Conservation (phyloP, 2,888 invertebrate genomes). For the Syritta pipiens region DNA sequence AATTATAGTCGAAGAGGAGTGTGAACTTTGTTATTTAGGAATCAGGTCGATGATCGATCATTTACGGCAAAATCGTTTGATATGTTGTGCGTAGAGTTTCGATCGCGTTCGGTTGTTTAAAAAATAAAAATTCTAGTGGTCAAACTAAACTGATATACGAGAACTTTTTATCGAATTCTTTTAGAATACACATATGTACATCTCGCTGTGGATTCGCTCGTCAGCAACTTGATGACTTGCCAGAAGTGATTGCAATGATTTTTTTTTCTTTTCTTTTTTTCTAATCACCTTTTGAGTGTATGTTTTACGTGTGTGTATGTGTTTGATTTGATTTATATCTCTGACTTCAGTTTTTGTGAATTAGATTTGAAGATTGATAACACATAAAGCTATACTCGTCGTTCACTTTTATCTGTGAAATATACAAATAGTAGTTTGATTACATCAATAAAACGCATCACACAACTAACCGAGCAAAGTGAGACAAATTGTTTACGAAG, state of each 20-base stretch:
- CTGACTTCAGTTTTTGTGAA: background rate
- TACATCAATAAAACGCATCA: slow-evolving; percentile 23
- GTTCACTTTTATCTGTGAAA: too few species aligned
- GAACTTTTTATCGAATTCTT: too few species aligned
- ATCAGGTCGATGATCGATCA: slow-evolving; percentile 15
- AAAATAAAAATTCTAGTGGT: too few species aligned
- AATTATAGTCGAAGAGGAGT: slow-evolving; percentile 27
- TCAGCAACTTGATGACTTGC: slow-evolving; percentile 43
- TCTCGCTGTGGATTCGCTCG: too few species aligned
- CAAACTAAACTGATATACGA: too few species aligned
- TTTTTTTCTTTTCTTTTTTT: background rate
- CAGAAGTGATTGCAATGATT: slow-evolving; percentile 5
- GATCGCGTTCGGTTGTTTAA: too few species aligned
- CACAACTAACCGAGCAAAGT: too few species aligned
- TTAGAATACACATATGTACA: too few species aligned
- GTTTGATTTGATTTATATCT: slow-evolving; percentile 6
- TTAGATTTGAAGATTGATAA: slow-evolving; percentile 33
- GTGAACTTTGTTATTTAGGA: slow-evolving; percentile 32
- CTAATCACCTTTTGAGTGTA: slow-evolving; percentile 9
- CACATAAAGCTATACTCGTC: slow-evolving; percentile 10
- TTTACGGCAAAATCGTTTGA: background rate
- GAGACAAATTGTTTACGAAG: too few species aligned
- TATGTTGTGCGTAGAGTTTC: too few species aligned
- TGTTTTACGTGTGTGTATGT: background rate
- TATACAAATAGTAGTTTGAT: too few species aligned